Percentiles rank a stretch among this genome's conserved stretches.
Conservation (phyloP, 2,888 invertebrate species). For the Tiliacea citrago region DNA sequence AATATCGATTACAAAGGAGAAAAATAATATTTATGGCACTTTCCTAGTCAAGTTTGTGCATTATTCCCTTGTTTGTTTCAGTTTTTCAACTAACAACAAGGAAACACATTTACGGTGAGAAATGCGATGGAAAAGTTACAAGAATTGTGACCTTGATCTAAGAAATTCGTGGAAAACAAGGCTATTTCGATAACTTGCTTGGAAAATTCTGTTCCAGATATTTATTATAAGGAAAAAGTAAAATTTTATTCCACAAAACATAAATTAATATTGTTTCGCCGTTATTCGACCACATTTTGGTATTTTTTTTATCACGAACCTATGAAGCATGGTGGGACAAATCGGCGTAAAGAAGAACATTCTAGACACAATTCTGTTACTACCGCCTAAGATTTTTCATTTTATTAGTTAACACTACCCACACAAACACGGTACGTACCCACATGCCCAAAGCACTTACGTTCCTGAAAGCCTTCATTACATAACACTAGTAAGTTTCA, state of each 20-base stretch:
- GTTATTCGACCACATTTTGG: not conserved
- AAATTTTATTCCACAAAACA: not conserved
- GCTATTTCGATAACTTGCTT: conserved; percentile 18
- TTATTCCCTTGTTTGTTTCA: conserved; percentile 78
- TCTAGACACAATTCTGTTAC: conserved; percentile 1
- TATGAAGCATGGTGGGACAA: not conserved
- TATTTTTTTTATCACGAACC: not conserved
- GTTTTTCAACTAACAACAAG: conserved; percentile 74
- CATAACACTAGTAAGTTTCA: conserved; percentile 59
- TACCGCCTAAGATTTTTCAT: conserved; percentile 33
- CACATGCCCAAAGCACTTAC: conserved; percentile 23
- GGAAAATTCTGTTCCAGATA: not conserved
- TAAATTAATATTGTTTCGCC: conserved; percentile 2
- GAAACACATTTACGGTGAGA: conserved; percentile 72
- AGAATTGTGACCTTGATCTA: conserved; percentile 39
- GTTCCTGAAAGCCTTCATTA: conserved; percentile 53
- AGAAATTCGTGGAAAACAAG: conserved; percentile 29
- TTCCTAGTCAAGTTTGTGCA: conserved; percentile 75
- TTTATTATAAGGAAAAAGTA: conserved; percentile 6
- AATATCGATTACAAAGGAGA: conserved; percentile 81
- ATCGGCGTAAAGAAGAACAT: not conserved
- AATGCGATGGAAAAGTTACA: conserved; percentile 51
- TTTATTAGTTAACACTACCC: conserved; percentile 18
- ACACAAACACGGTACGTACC: not conserved
- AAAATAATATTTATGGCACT: conserved; percentile 82